Percentiles rank a stretch among this genome's conserved stretches.
Conservation (phyloP, 2,113 vertebrate species). For the Phylloscopus trochiloides region DNA sequence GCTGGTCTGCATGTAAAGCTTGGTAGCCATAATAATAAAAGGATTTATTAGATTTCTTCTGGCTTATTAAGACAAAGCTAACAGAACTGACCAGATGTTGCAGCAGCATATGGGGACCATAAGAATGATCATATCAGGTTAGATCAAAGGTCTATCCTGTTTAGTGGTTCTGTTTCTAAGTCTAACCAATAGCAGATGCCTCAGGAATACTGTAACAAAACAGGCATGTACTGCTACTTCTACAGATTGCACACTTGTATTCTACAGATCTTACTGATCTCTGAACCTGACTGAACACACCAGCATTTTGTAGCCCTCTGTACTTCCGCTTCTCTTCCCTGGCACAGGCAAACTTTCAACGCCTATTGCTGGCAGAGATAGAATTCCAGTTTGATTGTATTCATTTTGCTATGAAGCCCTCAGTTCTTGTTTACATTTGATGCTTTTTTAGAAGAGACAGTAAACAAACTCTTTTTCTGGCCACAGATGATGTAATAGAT, state of each 20-base stretch:
- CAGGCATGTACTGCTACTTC: neutral
- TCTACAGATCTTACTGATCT: neutral
- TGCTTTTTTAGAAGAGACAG: neutral
- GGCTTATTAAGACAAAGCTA: neutral
- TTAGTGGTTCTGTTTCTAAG: neutral
- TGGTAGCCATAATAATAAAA: neutral
- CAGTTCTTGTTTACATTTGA: neutral
- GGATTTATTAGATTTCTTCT: neutral
- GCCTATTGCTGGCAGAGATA: neutral
- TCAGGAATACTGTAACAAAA: neutral
- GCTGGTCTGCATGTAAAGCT: neutral
- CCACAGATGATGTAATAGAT: neutral
- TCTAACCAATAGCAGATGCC: neutral
- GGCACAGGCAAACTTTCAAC: neutral
- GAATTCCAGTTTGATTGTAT: neutral
- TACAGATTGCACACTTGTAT: neutral
- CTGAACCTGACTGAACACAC: rapidly evolving
- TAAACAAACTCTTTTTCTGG: neutral
- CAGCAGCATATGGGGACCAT: neutral
- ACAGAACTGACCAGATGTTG: neutral
- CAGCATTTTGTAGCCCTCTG: neutral
- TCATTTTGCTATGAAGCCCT: neutral
- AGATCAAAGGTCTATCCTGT: neutral
- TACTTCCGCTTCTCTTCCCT: neutral
- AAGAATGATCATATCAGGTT: neutral